These are phyloP conservation scores for Phengaris alcon DNA, from an alignment of 2,888 invertebrate genomes.

Conservation along the genomic window DNA sequence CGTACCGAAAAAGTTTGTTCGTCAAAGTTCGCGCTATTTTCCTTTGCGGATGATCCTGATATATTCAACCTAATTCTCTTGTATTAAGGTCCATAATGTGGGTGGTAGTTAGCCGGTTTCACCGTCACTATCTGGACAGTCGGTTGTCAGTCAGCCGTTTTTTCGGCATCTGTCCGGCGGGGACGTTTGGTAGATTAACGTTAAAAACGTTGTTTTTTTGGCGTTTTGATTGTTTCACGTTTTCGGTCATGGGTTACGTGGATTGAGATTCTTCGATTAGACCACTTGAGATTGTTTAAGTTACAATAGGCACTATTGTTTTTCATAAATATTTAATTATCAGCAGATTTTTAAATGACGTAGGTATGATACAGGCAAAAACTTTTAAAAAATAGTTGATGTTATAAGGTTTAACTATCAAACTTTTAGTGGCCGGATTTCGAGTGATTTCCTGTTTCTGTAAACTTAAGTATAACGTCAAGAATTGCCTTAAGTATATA, in stretches of 20 bases:
- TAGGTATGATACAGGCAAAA: too few relatives aligned
- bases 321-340: neutral
- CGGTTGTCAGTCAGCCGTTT: slow-evolving; percentile 46
- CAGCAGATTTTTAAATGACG: too few relatives aligned
- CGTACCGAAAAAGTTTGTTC: slow-evolving; percentile 34
- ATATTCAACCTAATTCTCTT: slow-evolving; percentile 30
- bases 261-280: neutral
- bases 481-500: too few relatives aligned
- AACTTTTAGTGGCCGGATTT: too few relatives aligned
- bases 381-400: too few relatives aligned
- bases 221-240: slow-evolving; percentile 31
- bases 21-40: slow-evolving; percentile 33
- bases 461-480: too few relatives aligned
- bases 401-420: too few relatives aligned
- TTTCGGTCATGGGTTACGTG: neutral
- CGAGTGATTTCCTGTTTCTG: too few relatives aligned
- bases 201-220: slow-evolving; percentile 36
- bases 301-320: neutral
- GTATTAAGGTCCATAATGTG: slow-evolving; percentile 25
- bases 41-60: slow-evolving; percentile 6
- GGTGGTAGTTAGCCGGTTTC: slow-evolving; percentile 32
- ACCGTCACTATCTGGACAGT: slow-evolving; percentile 46
- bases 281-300: neutral
- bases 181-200: slow-evolving; percentile 43
- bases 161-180: slow-evolving; percentile 45